These are phyloP conservation scores for Musca domestica DNA, from an alignment of 1,140 invertebrate species.

Conservation along the genomic window DNA sequence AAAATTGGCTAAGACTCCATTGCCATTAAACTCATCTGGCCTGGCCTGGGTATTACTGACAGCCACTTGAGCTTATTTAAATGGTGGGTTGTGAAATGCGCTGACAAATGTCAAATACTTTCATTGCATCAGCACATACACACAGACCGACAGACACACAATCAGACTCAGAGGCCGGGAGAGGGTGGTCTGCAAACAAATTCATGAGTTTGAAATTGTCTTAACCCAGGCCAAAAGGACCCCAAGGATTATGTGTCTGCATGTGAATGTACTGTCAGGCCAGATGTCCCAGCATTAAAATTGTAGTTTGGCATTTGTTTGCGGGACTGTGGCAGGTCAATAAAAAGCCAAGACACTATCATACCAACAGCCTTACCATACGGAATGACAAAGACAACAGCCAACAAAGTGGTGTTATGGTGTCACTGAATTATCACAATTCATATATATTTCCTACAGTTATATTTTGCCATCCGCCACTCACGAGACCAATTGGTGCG, in stretches of 20 bases:
- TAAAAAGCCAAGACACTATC: background rate
- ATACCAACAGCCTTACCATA: background rate
- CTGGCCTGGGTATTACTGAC: background rate
- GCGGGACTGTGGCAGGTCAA: background rate
- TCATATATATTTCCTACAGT: slow-evolving; percentile 9
- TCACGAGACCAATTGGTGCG: background rate
- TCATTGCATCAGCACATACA: slow-evolving; percentile 4
- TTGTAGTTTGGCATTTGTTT: too few species aligned
- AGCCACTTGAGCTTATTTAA: slow-evolving; percentile 21
- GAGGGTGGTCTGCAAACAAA: too few species aligned
- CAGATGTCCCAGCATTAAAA: too few species aligned
- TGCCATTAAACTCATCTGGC: slow-evolving; percentile 11
- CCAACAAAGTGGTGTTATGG: background rate
- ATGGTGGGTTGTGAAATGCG: slow-evolving; percentile 7
- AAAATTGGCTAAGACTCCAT: too few species aligned
- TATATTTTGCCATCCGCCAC: background rate
- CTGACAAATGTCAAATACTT: slow-evolving; percentile 22
- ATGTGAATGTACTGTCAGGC: too few species aligned
- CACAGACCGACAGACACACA: background rate
- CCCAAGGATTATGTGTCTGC: slow-evolving; percentile 7
- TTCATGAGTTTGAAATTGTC: too few species aligned
- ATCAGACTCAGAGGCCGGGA: too few species aligned
- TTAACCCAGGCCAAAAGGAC: background rate
- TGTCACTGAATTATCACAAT: slow-evolving; percentile 16
- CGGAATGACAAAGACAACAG: background rate